Conservation (phyloP, 2,797 vertebrate species). For the Tinamus major region DNA sequence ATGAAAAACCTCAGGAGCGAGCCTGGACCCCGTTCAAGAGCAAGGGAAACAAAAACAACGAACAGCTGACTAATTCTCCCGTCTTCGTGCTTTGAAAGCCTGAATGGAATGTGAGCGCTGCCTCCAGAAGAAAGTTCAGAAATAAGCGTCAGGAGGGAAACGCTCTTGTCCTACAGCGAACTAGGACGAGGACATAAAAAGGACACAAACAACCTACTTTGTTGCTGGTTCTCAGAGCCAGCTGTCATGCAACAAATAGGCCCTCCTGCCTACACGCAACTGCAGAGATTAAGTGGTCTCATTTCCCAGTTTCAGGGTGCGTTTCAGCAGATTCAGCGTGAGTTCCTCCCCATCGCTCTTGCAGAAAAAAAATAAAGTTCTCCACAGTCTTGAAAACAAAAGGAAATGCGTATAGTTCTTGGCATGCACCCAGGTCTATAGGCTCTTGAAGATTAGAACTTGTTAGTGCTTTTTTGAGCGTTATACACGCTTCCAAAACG, state of each 20-base stretch:
- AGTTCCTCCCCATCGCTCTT: neutral
- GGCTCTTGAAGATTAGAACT: neutral
- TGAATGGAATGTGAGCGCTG: constrained; percentile 68
- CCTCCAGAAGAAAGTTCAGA: constrained; percentile 71
- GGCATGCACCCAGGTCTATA: neutral
- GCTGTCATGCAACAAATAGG: constrained; percentile 64
- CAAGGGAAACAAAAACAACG: constrained; percentile 70
- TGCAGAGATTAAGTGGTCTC: constrained; percentile 63
- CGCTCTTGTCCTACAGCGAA: constrained; percentile 73
- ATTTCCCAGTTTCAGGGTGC: constrained; percentile 9
- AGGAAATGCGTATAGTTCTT: constrained; percentile 19
- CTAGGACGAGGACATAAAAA: constrained; percentile 70
- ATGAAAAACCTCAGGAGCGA: constrained; percentile 69
- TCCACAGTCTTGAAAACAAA: neutral
- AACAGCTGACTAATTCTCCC: constrained; percentile 72
- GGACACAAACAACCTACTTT: constrained; percentile 69
- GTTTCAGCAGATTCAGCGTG: neutral
- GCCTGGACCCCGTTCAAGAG: constrained; percentile 63
- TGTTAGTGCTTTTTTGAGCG: neutral
- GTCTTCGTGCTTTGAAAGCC: constrained; percentile 57
- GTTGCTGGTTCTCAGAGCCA: constrained; percentile 51
- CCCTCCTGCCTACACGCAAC: constrained; percentile 50
- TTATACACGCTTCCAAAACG: neutral
- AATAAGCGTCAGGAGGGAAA: constrained; percentile 73
- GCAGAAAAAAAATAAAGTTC: neutral